A percentile compares a stretch with the other conserved stretches of the same genome.
These are phyloP conservation scores for Sebastes umbrosus DNA, from an alignment of 2,797 vertebrate species.

Conservation along the genomic window DNA sequence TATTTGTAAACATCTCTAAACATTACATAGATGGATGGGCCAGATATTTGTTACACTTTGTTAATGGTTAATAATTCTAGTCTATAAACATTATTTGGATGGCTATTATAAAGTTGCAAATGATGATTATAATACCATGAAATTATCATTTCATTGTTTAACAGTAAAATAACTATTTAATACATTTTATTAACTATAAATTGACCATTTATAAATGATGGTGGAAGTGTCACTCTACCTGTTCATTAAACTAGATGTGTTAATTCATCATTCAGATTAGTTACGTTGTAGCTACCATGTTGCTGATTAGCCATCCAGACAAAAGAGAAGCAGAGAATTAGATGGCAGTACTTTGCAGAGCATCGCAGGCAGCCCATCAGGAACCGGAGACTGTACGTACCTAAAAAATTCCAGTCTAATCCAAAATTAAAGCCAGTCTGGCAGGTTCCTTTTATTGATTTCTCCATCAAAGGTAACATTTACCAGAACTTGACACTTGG, in stretches of 20 bases:
- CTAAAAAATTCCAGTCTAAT: slow-evolving; percentile 9
- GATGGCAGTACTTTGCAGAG: background rate
- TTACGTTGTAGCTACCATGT: accelerated
- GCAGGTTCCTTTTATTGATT: background rate
- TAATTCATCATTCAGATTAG: background rate
- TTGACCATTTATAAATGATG: no score
- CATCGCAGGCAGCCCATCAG: slow-evolving; percentile 9
- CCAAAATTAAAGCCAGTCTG: slow-evolving; percentile 7
- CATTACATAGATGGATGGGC: no score
- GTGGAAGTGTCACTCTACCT: no score
- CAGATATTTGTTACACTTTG: no score
- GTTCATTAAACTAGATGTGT: background rate
- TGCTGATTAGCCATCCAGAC: background rate
- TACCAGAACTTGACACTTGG: slow-evolving; percentile 31
- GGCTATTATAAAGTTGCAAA: no score
- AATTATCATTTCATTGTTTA: no score
- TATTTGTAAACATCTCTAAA: no score
- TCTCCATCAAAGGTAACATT: background rate
- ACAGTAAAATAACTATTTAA: no score
- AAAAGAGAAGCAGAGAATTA: background rate
- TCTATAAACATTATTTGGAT: no score
- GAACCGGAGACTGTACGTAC: background rate
- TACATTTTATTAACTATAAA: no score
- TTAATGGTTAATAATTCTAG: no score
- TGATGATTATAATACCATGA: no score